Percentiles rank a stretch among this genome's conserved stretches.
These are phyloP conservation scores for Drosophila subobscura DNA, from an alignment of 1,140 invertebrate species.

Conservation along the genomic window DNA sequence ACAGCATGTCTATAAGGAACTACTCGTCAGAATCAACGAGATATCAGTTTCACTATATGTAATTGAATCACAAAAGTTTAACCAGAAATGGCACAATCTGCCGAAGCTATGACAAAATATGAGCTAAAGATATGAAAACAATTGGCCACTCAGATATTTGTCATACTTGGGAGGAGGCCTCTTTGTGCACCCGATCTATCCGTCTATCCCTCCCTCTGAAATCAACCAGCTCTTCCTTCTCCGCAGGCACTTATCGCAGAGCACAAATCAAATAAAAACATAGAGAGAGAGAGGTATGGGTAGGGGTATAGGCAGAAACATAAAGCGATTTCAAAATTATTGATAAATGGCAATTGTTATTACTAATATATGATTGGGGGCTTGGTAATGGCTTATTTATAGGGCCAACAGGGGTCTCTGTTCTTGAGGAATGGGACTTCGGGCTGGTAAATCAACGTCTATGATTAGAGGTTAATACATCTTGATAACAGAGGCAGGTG, in stretches of 20 bases:
- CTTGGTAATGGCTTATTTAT: conserved; percentile 66
- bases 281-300: conserved; percentile 2
- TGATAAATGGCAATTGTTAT: conserved; percentile 66
- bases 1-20: conserved; percentile 77
- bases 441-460: conserved; percentile 75
- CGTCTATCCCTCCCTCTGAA: conserved; percentile 7
- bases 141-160: conserved; percentile 46
- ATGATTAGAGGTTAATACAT: conserved; percentile 79
- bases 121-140: conserved; percentile 42
- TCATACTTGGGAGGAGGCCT: conserved; percentile 8
- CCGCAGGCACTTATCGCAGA: conserved; percentile 36
- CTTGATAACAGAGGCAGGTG: conserved; percentile 56
- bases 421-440: conserved; percentile 10
- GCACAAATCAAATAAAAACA: conserved; percentile 63
- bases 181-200: neutral
- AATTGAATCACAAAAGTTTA: conserved; percentile 64
- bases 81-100: conserved; percentile 48
- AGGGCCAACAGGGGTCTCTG: conserved; percentile 17
- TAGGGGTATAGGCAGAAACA: neutral
- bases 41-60: conserved; percentile 56
- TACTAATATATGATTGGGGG: conserved; percentile 55
- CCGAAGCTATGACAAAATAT: conserved; percentile 36
- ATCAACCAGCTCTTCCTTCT: conserved; percentile 12
- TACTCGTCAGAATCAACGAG: conserved; percentile 1
- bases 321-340: conserved; percentile 44